Evolutionary conservation across 1,140 invertebrate species (phyloP).

Genomic region (Magallana gigas): DNA sequence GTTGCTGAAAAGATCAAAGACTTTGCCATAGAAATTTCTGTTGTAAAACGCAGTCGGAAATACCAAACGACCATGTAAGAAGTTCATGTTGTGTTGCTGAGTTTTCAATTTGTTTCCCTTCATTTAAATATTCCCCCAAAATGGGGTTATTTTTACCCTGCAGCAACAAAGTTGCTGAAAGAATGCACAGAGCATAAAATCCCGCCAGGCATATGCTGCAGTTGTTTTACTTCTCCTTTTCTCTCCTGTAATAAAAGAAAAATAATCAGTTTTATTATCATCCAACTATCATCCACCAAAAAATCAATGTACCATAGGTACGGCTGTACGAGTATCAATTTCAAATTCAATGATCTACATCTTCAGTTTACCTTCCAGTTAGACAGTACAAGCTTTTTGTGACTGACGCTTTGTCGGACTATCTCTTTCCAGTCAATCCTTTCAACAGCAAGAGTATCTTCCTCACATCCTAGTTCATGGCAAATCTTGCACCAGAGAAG

Average conservation of each 20-base stretch:
- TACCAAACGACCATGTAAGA: too few species aligned
- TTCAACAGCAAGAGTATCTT: conserved; percentile 59
- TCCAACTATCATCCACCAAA: background rate
- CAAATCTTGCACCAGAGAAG: conserved; percentile 74
- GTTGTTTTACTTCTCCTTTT: conserved; percentile 65
- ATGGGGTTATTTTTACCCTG: conserved; percentile 67
- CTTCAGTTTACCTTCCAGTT: conserved; percentile 76
- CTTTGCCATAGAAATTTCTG: too few species aligned
- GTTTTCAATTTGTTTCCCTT: too few species aligned
- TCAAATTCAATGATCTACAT: background rate
- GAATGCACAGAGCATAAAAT: conserved; percentile 71
- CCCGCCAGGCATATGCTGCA: conserved; percentile 72
- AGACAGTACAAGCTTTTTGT: conserved; percentile 58
- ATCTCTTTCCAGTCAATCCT: conserved; percentile 71
- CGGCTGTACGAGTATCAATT: background rate
- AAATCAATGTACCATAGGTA: background rate
- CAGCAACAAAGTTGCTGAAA: conserved; percentile 63
- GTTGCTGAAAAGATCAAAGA: too few species aligned
- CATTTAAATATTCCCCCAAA: background rate
- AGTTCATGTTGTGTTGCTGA: too few species aligned
- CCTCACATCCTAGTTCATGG: conserved; percentile 69
- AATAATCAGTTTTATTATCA: background rate
- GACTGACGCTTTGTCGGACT: conserved; percentile 64
- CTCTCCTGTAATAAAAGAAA: conserved; percentile 65
- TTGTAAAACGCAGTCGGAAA: too few species aligned